Evolutionary conservation across 2,113 vertebrate species (phyloP).

Genomic region (Octodon degus): DNA sequence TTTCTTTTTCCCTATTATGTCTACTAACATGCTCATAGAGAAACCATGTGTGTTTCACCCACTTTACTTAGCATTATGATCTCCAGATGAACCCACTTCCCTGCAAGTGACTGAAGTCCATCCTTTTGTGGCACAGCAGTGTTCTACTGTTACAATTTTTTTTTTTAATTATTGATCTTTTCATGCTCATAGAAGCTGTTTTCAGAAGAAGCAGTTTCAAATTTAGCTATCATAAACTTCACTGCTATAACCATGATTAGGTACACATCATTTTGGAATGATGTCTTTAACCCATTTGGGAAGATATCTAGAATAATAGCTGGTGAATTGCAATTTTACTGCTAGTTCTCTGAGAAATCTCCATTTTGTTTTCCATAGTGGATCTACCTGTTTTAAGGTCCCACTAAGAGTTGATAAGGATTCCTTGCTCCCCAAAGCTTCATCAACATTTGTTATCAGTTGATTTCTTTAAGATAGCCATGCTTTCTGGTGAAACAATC

Average conservation of each 20-base stretch:
- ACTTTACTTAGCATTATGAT: background rate
- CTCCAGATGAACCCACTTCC: background rate
- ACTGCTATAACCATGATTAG: background rate
- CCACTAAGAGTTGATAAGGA: background rate
- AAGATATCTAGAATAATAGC: background rate
- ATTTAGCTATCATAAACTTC: background rate
- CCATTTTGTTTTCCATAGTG: background rate
- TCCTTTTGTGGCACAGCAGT: background rate
- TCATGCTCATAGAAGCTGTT: background rate
- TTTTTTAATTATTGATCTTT: background rate
- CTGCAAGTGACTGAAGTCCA: background rate
- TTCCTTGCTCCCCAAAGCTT: background rate
- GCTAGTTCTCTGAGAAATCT: background rate
- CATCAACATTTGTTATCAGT: background rate
- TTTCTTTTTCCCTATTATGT: background rate
- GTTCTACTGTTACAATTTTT: background rate
- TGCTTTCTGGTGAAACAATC: background rate
- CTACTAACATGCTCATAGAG: background rate
- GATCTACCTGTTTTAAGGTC: background rate
- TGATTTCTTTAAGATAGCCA: background rate
- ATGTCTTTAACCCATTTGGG: background rate
- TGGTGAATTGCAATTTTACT: background rate
- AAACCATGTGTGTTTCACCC: background rate
- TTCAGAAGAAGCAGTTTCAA: background rate
- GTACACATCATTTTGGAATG: background rate